Conservation (phyloP, 2,888 invertebrate genomes). For the Eurytoma adleriae region DNA sequence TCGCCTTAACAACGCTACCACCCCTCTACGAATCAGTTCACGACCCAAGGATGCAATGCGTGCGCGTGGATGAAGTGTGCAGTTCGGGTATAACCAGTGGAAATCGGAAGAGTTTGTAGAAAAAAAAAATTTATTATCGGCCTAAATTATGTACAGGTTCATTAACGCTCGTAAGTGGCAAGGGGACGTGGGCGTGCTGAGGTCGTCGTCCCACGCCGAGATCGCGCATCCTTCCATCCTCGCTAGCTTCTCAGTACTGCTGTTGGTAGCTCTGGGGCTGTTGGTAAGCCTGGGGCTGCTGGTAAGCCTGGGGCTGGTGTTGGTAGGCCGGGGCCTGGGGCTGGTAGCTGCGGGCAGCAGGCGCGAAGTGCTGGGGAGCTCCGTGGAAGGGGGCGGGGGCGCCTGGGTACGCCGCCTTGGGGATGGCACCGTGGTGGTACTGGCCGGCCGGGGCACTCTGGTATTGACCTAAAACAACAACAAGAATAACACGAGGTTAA, state of each 20-base stretch:
- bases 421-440: conserved; percentile 45
- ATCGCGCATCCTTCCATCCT: conserved; percentile 21
- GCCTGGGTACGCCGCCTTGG: conserved; percentile 34
- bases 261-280: conserved; percentile 49
- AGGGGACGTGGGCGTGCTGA: conserved; percentile 10
- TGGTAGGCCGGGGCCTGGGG: conserved; percentile 38
- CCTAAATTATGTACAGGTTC: conserved; percentile 73
- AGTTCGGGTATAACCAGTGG: not conserved
- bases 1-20: not conserved
- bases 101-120: conserved; percentile 33
- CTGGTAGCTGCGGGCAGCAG: conserved; percentile 32
- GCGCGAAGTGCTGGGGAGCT: conserved; percentile 35
- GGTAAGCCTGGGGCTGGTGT: conserved; percentile 39
- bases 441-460: conserved; percentile 27
- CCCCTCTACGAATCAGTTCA: not conserved
- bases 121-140: conserved; percentile 72
- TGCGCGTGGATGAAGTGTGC: not conserved
- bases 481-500: no score
- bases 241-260: conserved; percentile 40
- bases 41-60: no score
- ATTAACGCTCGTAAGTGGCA: conserved; percentile 29
- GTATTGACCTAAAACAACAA: conserved; percentile 43
- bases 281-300: conserved; percentile 40
- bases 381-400: conserved; percentile 35
- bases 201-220: conserved; percentile 27